phyloP scores from a whole-genome alignment of 2,888 invertebrate species.

The Diplolepis rosae region DNA sequence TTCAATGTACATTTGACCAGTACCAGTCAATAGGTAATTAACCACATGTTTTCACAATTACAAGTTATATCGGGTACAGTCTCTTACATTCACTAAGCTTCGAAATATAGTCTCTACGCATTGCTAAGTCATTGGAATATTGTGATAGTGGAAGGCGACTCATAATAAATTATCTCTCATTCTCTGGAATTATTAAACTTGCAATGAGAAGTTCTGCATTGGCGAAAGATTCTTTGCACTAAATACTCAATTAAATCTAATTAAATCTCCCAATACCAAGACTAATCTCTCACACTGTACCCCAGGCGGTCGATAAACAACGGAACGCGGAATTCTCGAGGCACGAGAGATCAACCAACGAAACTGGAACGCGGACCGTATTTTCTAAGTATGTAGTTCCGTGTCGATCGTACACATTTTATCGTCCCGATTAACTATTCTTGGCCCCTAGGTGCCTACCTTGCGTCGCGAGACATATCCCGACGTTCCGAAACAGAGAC shows the following conservation, averaged over 20 bases:
- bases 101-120: not conserved
- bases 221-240: not conserved
- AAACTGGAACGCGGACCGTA: conserved; percentile 33
- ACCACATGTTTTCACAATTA: conserved; percentile 10
- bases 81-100: conserved; percentile 1
- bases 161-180: not conserved
- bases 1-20: not conserved
- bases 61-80: conserved; percentile 9
- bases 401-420: not conserved
- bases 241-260: not conserved
- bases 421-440: not conserved
- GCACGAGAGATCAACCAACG: conserved; percentile 28
- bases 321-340: conserved; percentile 40
- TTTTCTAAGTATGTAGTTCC: not conserved
- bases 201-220: not conserved
- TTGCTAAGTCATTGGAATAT: conserved; percentile 7
- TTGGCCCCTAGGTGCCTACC: not conserved
- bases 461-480: not conserved
- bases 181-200: not conserved
- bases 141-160: conserved; percentile 17
- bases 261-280: not conserved
- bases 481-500: too few relatives aligned
- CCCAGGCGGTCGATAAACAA: conserved; percentile 47
- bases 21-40: conserved; percentile 10
- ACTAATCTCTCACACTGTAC: conserved; percentile 7